Evolutionary conservation across 1,140 invertebrate species (phyloP).

Genomic region (Atta colombica): DNA sequence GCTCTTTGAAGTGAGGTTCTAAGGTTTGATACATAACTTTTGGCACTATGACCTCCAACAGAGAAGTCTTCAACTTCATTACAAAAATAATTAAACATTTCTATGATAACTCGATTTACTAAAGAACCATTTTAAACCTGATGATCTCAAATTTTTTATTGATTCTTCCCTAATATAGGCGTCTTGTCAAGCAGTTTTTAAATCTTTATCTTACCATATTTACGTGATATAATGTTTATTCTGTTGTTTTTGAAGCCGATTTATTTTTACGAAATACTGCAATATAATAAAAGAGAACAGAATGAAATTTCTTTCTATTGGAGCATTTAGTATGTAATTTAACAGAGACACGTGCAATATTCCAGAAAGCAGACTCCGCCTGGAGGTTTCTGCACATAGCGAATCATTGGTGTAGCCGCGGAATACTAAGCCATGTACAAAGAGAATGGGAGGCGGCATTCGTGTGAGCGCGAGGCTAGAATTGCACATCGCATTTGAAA

Average conservation of each 20-base stretch:
- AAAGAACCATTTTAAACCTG: too few species aligned
- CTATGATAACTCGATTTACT: too few species aligned
- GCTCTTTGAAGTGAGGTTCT: too few species aligned
- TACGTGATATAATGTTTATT: conserved; percentile 7
- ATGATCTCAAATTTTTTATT: conserved; percentile 24
- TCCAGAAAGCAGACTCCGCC: conserved; percentile 23
- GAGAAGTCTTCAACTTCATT: too few species aligned
- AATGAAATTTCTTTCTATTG: conserved; percentile 22
- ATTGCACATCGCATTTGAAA: conserved; percentile 54
- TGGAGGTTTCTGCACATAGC: conserved; percentile 20
- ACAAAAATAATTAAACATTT: too few species aligned
- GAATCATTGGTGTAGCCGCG: conserved; percentile 46
- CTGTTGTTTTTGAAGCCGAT: background rate
- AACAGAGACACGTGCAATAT: conserved; percentile 51
- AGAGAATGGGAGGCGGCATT: conserved; percentile 21
- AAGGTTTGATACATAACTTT: too few species aligned
- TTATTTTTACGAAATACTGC: background rate
- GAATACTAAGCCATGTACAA: conserved; percentile 51
- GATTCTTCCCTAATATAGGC: background rate
- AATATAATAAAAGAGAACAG: conserved; percentile 50
- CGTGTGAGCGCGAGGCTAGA: conserved; percentile 38
- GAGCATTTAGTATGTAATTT: conserved; percentile 43
- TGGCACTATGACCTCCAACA: too few species aligned
- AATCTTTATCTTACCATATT: background rate
- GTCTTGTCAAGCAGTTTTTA: background rate